Base-by-base conservation (phyloP, 2,797 vertebrate species). In the Sebastes alutus region DNA sequence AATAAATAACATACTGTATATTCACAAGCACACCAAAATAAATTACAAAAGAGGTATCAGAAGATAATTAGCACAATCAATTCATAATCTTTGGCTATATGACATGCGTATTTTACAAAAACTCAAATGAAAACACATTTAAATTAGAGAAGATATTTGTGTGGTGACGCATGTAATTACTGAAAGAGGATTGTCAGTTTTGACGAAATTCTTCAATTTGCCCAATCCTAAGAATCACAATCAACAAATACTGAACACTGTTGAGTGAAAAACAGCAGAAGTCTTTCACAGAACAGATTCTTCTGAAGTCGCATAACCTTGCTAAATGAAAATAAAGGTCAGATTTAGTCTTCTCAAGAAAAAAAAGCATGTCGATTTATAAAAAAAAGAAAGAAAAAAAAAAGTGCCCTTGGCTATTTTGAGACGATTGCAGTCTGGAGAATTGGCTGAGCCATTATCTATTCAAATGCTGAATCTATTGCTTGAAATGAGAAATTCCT, bases 51-150 rank as follows among this genome's bases (percentile, higher is more conserved):
- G 77, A 93, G 84, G 84, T 92, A 93, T 90, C 63, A 60, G 82
- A 80, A 81, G 85, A 85, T 88, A 81, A 84, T 87, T 58, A 70
- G 52, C 80, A 92, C 84, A 94, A 92, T 91, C 88, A 93, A 75
- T 88, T 88, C 81, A 91, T 83, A 89, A 83, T 96, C 95, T 96
- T 96, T 96, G 96, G 96, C 94, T 89, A 89, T 87, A 87, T 89
- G 84, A 91, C 90, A 89, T 93, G 83, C 87, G 69, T 81, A 81
- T 87, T 87, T 86, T 92, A 90, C 79, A 84, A 65, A 65, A 83
- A 69, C 67, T 29, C 67, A 77, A 78, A 73, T 38, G 20, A 83
- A 58, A 83, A 79, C 46, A 71, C 70, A 74, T 76, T 84, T 55
- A 78, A 75, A 84, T 67, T 49, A 82, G 29, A 82, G 29, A 60